Conservation (phyloP, 1,140 invertebrate species). For the Bombyx mandarina region DNA sequence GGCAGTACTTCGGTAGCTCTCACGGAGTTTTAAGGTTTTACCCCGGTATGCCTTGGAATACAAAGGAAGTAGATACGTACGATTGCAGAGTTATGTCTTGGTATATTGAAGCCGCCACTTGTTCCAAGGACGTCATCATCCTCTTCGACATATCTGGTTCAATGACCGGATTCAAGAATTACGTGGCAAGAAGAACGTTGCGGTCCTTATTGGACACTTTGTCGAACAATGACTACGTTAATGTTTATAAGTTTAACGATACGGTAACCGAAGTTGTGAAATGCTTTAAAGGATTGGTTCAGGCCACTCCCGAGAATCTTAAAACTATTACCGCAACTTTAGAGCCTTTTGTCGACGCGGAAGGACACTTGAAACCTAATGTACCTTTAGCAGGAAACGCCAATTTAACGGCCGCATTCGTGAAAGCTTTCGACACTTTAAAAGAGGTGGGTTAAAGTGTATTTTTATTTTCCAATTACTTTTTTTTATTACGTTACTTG, state of each 20-base stretch:
- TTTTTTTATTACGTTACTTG: too few species aligned
- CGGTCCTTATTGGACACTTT: conserved; percentile 93
- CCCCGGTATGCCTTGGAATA: conserved; percentile 80
- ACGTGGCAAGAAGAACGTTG: conserved; percentile 81
- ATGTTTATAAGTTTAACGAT: conserved; percentile 86
- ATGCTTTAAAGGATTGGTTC: conserved; percentile 89
- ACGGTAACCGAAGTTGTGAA: conserved; percentile 77
- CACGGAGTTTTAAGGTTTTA: conserved; percentile 93
- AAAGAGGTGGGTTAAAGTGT: conserved; percentile 72
- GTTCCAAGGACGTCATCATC: conserved; percentile 97
- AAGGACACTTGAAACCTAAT: conserved; percentile 34
- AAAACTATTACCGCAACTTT: conserved; percentile 81
- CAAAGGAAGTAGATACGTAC: conserved; percentile 71
- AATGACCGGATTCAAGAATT: conserved; percentile 89
- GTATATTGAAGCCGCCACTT: conserved; percentile 98
- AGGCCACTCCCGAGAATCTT: conserved; percentile 94
- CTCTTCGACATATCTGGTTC: conserved; percentile 96
- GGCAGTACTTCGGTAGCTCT: conserved; percentile 97
- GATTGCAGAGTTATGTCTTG: conserved; percentile 90
- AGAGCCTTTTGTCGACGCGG: conserved; percentile 74
- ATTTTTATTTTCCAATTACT: too few species aligned
- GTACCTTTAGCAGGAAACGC: conserved; percentile 78
- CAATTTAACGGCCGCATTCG: conserved; percentile 89
- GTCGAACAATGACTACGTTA: conserved; percentile 98
- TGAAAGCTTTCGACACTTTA: conserved; percentile 88